Percentiles rank a stretch among this genome's conserved stretches.
phyloP scores from a whole-genome alignment of 2,797 vertebrate species.

The Rhynchotus rufescens region DNA sequence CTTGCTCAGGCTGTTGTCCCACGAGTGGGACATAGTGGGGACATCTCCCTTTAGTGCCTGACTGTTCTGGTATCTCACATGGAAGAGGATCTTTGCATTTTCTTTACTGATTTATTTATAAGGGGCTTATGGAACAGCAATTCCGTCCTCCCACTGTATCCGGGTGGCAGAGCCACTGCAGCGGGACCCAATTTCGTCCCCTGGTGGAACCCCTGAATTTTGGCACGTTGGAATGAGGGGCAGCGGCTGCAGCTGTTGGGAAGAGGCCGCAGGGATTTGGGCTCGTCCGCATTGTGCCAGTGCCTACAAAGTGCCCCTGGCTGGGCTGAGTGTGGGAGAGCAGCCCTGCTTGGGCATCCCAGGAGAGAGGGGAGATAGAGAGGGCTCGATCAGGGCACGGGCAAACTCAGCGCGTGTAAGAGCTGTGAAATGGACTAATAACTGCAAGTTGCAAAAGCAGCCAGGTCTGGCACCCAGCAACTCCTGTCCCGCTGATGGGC shows the following conservation, averaged over 20 bases:
- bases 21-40: too few species aligned
- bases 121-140: not conserved
- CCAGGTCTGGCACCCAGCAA: not conserved
- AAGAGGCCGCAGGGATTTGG: not conserved
- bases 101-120: not conserved
- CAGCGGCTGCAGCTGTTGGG: not conserved
- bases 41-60: not conserved
- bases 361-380: not conserved
- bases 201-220: not conserved
- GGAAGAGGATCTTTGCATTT: not conserved
- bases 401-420: not conserved
- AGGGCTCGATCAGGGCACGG: not conserved
- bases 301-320: not conserved
- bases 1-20: too few species aligned
- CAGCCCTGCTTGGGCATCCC: not conserved
- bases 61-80: not conserved
- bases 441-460: not conserved
- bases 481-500: not conserved
- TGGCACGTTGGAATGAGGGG: not conserved
- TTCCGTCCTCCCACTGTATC: not conserved
- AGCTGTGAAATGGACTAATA: not conserved
- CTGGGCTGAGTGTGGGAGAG: not conserved
- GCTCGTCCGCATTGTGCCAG: rapidly evolving
- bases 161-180: not conserved
- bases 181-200: not conserved